These are phyloP conservation scores for Drymonia ruficornis DNA, from an alignment of 2,888 invertebrate genomes.

Conservation along the genomic window DNA sequence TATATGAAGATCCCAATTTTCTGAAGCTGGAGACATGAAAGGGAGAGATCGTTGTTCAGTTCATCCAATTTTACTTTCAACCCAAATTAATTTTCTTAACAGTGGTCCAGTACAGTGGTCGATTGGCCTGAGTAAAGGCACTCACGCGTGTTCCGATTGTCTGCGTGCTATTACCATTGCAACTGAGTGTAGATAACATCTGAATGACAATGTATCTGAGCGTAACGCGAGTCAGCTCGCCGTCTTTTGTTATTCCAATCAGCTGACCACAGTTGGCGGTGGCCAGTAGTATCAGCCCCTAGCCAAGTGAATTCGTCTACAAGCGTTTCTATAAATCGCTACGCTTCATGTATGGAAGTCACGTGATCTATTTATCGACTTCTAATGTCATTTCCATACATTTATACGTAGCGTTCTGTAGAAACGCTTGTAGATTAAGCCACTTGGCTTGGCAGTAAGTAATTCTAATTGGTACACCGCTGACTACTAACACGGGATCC, in stretches of 20 bases:
- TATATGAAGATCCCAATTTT: too few relatives aligned
- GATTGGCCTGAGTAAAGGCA: slow-evolving; percentile 51
- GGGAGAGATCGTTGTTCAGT: too few relatives aligned
- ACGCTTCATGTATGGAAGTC: too few relatives aligned
- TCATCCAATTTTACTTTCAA: background rate
- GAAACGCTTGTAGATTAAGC: too few relatives aligned
- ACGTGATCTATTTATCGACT: too few relatives aligned
- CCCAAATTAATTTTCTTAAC: slow-evolving; percentile 30
- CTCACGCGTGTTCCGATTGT: slow-evolving; percentile 53
- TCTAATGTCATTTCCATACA: too few relatives aligned
- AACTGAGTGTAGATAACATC: slow-evolving; percentile 57
- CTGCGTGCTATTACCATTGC: slow-evolving; percentile 54
- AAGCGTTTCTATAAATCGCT: too few relatives aligned
- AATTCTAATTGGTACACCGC: too few relatives aligned
- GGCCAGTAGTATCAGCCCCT: slow-evolving; percentile 39
- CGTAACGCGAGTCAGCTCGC: slow-evolving; percentile 65
- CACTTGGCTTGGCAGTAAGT: too few relatives aligned
- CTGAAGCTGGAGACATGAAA: too few relatives aligned
- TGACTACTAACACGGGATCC: too few relatives aligned
- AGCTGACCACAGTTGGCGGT: slow-evolving; percentile 29
- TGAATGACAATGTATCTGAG: slow-evolving; percentile 63
- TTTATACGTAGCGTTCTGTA: too few relatives aligned
- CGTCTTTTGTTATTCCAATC: slow-evolving; percentile 58
- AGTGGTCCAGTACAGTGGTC: slow-evolving; percentile 41
- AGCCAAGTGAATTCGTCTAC: background rate